A percentile compares a stretch with the other conserved stretches of the same genome.
Evolutionary conservation across 2,888 invertebrate genomes (phyloP).

Genomic region (Cantharis lateralis): DNA sequence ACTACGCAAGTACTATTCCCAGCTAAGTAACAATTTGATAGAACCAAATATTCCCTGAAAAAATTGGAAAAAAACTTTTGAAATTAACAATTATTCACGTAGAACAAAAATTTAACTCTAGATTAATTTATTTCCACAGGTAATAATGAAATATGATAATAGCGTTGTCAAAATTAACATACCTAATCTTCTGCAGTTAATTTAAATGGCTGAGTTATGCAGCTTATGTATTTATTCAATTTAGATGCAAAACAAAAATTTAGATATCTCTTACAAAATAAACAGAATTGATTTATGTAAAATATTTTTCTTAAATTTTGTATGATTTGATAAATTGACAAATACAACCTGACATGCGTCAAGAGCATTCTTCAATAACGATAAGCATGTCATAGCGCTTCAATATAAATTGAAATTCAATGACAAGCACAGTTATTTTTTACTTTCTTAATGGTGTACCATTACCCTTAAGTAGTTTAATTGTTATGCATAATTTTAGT

Average conservation of each 20-base stretch:
- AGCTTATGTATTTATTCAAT: neutral
- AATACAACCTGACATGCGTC: conserved; percentile 17
- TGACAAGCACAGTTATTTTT: neutral
- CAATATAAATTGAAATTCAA: conserved; percentile 11
- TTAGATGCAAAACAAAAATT: neutral
- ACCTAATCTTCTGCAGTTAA: neutral
- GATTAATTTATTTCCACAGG: neutral
- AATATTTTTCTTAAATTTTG: conserved; percentile 7
- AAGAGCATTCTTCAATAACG: conserved; percentile 12
- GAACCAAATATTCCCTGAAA: neutral
- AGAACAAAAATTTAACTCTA: neutral
- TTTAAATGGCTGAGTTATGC: neutral
- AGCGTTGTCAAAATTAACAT: neutral
- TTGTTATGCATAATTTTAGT: neutral
- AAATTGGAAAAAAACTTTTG: neutral
- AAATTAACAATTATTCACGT: neutral
- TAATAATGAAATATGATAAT: neutral
- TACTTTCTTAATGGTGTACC: neutral
- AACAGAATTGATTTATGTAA: neutral
- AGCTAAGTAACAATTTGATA: too few relatives aligned
- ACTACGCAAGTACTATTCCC: too few relatives aligned
- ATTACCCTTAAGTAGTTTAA: neutral
- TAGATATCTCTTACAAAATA: neutral
- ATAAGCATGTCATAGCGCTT: conserved; percentile 9
- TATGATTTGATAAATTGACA: conserved; percentile 15